These are phyloP conservation scores for Vireo griseus DNA, from an alignment of 2,797 vertebrate genomes.

Conservation along the genomic window DNA sequence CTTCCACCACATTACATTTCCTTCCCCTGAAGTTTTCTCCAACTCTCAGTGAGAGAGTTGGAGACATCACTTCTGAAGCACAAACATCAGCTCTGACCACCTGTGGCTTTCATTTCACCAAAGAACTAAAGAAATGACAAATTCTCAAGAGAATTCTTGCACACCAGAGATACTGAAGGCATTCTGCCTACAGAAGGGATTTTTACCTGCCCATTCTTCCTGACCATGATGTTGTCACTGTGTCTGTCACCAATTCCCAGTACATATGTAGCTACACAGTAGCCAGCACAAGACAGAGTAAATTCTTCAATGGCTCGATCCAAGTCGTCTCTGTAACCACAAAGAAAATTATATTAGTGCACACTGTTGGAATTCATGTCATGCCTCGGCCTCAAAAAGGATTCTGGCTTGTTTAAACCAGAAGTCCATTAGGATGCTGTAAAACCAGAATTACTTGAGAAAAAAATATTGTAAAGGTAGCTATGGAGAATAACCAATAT, in stretches of 20 bases:
- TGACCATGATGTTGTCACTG: constrained; percentile 99
- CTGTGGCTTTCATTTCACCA: not conserved
- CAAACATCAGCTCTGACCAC: not conserved
- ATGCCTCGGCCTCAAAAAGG: not conserved
- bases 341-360: not conserved
- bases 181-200: not conserved
- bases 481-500: not conserved
- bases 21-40: not conserved
- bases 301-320: constrained; percentile 98
- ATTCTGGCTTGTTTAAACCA: not conserved
- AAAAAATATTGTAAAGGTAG: not conserved
- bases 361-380: not conserved
- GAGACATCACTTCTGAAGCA: not conserved
- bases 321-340: constrained; percentile 84
- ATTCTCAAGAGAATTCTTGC: not conserved
- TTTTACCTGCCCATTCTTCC: constrained; percentile 94
- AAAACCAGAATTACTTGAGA: not conserved
- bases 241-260: constrained; percentile 97
- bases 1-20: not conserved
- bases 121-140: not conserved
- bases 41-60: not conserved
- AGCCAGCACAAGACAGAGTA: constrained; percentile 97
- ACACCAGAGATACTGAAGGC: not conserved
- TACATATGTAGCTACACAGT: constrained; percentile 99
- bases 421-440: not conserved